phyloP scores from a whole-genome alignment of 2,797 vertebrate genomes.

The Leptatherina wallacei region DNA sequence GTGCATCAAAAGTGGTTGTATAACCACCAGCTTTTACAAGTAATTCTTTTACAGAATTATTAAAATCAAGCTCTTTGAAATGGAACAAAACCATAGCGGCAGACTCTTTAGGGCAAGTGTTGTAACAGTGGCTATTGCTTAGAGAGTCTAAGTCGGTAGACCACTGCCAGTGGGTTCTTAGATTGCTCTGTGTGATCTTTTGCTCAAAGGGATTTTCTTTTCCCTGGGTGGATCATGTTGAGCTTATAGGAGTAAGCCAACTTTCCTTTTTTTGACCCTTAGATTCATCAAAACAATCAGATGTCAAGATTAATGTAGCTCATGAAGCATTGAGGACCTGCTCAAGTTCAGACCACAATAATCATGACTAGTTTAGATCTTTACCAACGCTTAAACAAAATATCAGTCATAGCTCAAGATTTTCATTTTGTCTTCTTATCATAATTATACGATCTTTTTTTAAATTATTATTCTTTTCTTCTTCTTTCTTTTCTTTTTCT shows the following conservation, averaged over 20 bases:
- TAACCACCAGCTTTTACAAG: neutral
- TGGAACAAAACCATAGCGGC: neutral
- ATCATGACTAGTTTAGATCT: neutral
- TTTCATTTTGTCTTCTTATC: too few relatives aligned
- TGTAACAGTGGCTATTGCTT: neutral
- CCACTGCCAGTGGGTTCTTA: neutral
- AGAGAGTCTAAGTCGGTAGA: neutral
- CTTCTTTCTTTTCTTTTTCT: too few relatives aligned
- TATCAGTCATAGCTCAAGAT: neutral
- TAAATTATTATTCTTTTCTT: too few relatives aligned
- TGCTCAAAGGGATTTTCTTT: slow-evolving; percentile 55
- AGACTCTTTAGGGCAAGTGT: neutral
- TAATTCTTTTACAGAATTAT: neutral
- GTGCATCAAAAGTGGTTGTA: neutral
- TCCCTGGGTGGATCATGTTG: slow-evolving; percentile 27
- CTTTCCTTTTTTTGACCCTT: slow-evolving; percentile 50
- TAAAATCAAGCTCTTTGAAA: neutral
- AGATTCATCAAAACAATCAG: slow-evolving; percentile 4
- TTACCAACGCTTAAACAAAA: neutral
- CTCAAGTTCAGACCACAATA: neutral
- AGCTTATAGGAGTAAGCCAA: slow-evolving; percentile 54
- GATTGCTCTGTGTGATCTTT: slow-evolving; percentile 40
- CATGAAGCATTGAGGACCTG: neutral
- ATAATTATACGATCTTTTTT: too few relatives aligned
- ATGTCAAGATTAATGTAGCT: slow-evolving; percentile 19